A percentile compares a stretch with the other conserved stretches of the same genome.
Evolutionary conservation across 2,113 vertebrate genomes (phyloP).

Genomic region (Cyphomyrus discorhynchus): DNA sequence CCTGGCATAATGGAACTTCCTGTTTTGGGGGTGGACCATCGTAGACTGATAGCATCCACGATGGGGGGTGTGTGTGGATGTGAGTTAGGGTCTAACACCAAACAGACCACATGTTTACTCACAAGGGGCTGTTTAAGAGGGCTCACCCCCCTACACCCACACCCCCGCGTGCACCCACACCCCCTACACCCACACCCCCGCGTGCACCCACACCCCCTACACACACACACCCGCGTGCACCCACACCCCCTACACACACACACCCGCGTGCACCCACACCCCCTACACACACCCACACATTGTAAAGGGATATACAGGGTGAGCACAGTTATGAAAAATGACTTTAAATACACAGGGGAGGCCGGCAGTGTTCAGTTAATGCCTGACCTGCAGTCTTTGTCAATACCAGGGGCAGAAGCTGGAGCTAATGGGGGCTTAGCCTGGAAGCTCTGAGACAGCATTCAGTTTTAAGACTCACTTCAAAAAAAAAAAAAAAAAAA

Average conservation of each 20-base stretch:
- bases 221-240: neutral
- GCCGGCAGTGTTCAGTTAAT: neutral
- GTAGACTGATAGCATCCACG: neutral
- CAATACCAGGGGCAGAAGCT: neutral
- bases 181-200: neutral
- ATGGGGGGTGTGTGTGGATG: neutral
- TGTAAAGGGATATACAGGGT: neutral
- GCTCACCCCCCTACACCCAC: neutral
- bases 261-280: no score
- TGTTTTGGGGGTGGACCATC: neutral
- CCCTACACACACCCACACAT: neutral
- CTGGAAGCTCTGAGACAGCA: neutral
- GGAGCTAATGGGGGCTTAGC: neutral
- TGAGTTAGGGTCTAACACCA: neutral
- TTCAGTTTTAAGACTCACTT: slow-evolving; percentile 2
- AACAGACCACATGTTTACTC: neutral
- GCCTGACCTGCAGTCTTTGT: neutral
- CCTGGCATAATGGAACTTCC: neutral
- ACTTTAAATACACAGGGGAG: neutral
- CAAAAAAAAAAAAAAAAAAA: neutral
- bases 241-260: no score
- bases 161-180: no score
- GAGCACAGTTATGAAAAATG: neutral
- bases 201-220: neutral
- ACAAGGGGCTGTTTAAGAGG: neutral